These are phyloP conservation scores for Cotesia typhae DNA, from an alignment of 1,140 invertebrate genomes.

Conservation along the genomic window DNA sequence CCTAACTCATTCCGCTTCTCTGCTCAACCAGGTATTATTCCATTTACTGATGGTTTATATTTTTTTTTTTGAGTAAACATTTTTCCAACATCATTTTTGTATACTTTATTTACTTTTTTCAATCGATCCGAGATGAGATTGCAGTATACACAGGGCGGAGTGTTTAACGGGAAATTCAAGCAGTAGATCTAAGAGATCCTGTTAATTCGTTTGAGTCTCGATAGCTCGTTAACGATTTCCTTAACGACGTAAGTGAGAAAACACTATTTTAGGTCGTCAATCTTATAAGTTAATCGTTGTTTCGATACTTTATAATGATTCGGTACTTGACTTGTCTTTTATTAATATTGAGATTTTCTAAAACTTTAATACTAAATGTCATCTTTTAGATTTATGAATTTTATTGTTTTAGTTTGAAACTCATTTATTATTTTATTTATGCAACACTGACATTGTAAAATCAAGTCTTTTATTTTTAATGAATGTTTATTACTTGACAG, in stretches of 20 bases:
- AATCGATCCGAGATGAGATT: neutral
- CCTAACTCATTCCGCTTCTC: constrained; percentile 12
- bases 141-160: neutral
- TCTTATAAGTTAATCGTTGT: neutral
- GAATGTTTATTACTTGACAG: no score
- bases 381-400: no score
- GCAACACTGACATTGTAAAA: no score
- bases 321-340: no score
- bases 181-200: neutral
- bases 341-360: no score
- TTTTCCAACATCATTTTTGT: constrained; percentile 1
- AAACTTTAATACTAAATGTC: no score
- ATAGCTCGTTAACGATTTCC: constrained; percentile 21
- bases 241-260: constrained; percentile 18
- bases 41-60: constrained; percentile 32
- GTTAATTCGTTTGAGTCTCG: constrained; percentile 25
- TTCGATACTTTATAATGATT: neutral
- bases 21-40: neutral
- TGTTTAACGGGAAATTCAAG: constrained; percentile 26
- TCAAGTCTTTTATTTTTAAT: no score
- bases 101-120: neutral
- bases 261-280: constrained; percentile 3
- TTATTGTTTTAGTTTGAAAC: no score
- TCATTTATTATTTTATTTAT: no score
- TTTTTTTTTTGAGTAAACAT: constrained; percentile 13